phyloP scores from a whole-genome alignment of 92 coral and sea anemone species.

The Hydrozoanthus gracilis region DNA sequence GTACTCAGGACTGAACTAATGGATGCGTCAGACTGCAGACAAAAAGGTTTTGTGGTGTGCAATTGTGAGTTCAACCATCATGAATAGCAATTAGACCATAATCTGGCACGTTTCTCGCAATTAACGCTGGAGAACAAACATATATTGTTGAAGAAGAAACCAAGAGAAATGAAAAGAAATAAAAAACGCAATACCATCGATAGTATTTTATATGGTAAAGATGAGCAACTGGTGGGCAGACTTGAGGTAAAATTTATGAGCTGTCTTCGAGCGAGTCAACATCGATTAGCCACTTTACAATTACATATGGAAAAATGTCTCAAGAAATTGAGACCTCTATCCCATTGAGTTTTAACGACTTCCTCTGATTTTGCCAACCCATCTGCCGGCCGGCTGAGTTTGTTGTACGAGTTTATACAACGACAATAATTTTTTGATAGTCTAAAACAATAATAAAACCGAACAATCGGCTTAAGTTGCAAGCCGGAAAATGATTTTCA shows the following conservation, averaged over 20 bases:
- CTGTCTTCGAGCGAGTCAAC: too few relatives aligned
- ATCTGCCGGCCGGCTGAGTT: not conserved
- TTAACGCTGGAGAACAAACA: not conserved
- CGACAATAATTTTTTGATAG: not conserved
- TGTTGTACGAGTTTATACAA: not conserved
- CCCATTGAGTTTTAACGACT: not conserved
- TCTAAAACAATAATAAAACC: not conserved
- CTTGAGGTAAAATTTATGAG: too few relatives aligned
- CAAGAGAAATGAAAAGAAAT: not conserved
- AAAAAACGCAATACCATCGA: not conserved
- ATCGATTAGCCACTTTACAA: not conserved
- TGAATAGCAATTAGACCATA: not conserved
- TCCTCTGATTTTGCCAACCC: constrained; percentile 11
- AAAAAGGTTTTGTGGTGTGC: not conserved
- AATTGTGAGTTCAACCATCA: not conserved
- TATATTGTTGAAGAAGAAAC: not conserved
- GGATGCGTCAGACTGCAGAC: too few relatives aligned
- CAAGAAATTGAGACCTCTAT: not conserved
- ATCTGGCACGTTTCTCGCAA: not conserved
- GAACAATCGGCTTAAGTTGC: too few relatives aligned
- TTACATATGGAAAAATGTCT: constrained; percentile 17
- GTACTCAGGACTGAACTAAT: too few relatives aligned
- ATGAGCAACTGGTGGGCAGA: too few relatives aligned
- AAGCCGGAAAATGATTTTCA: too few relatives aligned
- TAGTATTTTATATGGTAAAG: too few relatives aligned